Conservation (phyloP, 1,140 invertebrate species). For the Pogonomyrmex californicus region DNA sequence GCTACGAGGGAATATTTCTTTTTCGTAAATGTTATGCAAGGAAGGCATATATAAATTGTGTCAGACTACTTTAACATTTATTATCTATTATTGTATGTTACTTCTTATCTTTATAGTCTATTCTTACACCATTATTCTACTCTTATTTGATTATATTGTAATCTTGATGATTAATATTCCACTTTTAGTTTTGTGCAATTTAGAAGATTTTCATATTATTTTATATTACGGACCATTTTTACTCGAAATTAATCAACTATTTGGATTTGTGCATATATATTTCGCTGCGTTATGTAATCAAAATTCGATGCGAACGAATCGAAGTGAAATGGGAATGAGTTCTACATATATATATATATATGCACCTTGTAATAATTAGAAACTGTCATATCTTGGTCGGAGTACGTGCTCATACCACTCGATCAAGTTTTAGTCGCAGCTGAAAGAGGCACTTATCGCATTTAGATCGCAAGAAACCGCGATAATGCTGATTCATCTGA, state of each 20-base stretch:
- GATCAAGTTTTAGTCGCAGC: background rate
- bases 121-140: background rate
- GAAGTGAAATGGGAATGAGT: slow-evolving; percentile 1
- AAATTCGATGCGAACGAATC: background rate
- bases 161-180: slow-evolving; percentile 9
- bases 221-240: background rate
- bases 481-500: background rate
- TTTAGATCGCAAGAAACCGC: background rate
- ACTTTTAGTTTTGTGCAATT: background rate
- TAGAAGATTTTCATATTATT: background rate
- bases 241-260: background rate
- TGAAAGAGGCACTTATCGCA: background rate
- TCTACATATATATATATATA: too few species aligned
- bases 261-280: background rate
- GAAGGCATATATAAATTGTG: background rate
- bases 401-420: background rate
- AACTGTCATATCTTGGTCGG: background rate
- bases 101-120: background rate
- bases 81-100: background rate
- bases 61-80: background rate
- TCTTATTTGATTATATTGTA: background rate
- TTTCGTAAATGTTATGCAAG: background rate
- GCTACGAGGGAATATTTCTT: background rate
- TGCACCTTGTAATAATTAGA: background rate
- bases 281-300: background rate